Evolutionary conservation across 2,113 vertebrate genomes (phyloP).

Genomic region (Electrona antarctica): DNA sequence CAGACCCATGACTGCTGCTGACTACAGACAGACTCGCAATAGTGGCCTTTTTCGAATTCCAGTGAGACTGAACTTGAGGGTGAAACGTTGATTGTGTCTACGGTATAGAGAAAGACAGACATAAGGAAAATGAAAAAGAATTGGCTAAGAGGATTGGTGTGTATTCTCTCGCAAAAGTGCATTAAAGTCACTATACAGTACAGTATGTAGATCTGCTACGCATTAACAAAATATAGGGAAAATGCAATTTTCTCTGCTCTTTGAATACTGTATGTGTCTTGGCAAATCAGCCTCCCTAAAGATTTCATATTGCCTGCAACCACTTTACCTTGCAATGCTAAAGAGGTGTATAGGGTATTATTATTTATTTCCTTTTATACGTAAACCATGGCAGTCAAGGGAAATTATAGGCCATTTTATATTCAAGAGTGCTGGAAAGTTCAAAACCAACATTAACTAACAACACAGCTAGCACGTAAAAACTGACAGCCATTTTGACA

Average conservation of each 20-base stretch:
- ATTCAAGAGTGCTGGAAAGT: conserved; percentile 32
- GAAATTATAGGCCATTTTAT: conserved; percentile 30
- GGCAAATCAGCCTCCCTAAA: conserved; percentile 10
- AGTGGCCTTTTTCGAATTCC: conserved; percentile 22
- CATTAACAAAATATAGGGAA: conserved; percentile 16
- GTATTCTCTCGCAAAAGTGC: neutral
- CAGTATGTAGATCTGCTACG: conserved; percentile 2
- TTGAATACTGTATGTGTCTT: conserved; percentile 14
- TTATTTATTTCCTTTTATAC: conserved; percentile 7
- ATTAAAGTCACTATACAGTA: neutral
- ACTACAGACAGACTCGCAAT: conserved; percentile 26
- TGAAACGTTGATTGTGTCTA: conserved; percentile 43
- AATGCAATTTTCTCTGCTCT: conserved; percentile 29
- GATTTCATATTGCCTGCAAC: conserved; percentile 12
- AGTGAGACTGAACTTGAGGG: conserved; percentile 14
- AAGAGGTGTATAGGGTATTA: conserved; percentile 7
- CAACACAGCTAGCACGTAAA: conserved; percentile 1
- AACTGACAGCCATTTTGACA: conserved; percentile 30
- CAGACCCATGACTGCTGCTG: conserved; percentile 11
- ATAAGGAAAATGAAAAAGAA: conserved; percentile 33
- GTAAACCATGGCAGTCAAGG: neutral
- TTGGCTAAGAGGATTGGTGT: conserved; percentile 6
- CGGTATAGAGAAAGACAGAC: neutral
- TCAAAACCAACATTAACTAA: conserved; percentile 23
- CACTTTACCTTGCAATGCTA: neutral